Evolutionary conservation across 2,113 vertebrate genomes (phyloP).

Genomic region (Cryptotis parvus): DNA sequence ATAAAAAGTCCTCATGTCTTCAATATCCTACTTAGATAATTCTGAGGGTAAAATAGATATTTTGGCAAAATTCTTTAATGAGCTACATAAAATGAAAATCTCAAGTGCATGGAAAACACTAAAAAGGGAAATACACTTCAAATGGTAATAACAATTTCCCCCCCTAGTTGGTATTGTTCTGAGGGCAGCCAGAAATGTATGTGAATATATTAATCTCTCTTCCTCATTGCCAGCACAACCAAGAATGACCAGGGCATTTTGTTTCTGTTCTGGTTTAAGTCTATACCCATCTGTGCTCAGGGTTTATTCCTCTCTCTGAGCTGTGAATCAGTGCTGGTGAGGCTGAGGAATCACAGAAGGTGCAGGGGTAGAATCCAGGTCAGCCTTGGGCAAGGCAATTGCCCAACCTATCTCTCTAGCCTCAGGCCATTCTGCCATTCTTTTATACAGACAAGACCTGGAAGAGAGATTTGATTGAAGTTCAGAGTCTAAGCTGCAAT

Average conservation of each 20-base stretch:
- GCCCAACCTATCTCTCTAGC: no score
- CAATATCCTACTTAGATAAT: not conserved
- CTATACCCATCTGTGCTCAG: no score
- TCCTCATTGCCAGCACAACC: not conserved
- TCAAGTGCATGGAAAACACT: not conserved
- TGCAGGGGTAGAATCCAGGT: no score
- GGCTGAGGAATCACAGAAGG: no score
- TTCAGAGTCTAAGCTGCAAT: not conserved
- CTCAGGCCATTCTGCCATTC: not conserved
- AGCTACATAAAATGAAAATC: not conserved
- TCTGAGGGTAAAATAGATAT: not conserved
- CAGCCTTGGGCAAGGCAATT: no score
- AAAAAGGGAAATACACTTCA: not conserved
- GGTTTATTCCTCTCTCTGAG: no score
- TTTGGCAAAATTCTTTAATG: not conserved
- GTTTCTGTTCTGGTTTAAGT: not conserved
- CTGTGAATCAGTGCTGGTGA: no score
- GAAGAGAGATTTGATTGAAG: not conserved
- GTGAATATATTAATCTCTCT: not conserved
- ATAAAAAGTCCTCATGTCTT: not conserved
- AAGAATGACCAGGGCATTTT: not conserved
- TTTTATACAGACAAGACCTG: not conserved
- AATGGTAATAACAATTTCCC: not conserved
- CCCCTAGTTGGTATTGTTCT: not conserved
- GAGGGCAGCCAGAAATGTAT: not conserved